A percentile compares a stretch with the other conserved stretches of the same genome.
Evolutionary conservation across 2,113 vertebrate genomes (phyloP).

Genomic region (Lophotis ruficrista): DNA sequence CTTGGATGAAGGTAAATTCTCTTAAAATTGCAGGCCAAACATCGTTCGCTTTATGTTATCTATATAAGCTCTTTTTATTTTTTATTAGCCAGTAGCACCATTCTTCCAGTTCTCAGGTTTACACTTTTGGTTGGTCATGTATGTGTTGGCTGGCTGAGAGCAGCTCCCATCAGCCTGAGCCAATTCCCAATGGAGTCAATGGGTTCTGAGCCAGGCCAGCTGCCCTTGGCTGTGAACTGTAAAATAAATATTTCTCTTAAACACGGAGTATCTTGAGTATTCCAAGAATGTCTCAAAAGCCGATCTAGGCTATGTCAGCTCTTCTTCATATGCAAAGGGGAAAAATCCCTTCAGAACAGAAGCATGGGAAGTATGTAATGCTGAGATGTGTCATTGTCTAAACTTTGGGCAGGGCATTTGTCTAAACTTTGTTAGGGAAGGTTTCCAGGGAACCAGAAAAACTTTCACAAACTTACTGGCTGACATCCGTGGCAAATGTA

Average conservation of each 20-base stretch:
- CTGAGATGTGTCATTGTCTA: slow-evolving; percentile 54
- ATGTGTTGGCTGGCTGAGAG: neutral
- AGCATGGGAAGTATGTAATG: slow-evolving; percentile 27
- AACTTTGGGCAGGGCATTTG: slow-evolving; percentile 34
- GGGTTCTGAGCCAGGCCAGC: slow-evolving; percentile 53
- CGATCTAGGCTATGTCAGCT: neutral
- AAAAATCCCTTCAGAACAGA: slow-evolving; percentile 51
- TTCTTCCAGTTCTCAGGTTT: slow-evolving; percentile 13
- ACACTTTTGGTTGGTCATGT: neutral
- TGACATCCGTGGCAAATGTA: slow-evolving; percentile 45
- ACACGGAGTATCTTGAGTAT: slow-evolving; percentile 1
- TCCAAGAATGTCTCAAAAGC: slow-evolving; percentile 55
- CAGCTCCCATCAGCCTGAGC: neutral
- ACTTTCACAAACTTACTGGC: slow-evolving; percentile 47
- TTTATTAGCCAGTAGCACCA: neutral
- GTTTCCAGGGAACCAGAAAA: slow-evolving; percentile 64
- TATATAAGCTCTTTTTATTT: neutral
- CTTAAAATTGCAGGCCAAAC: neutral
- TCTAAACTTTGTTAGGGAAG: slow-evolving; percentile 50
- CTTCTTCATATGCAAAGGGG: slow-evolving; percentile 37
- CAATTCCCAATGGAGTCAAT: neutral
- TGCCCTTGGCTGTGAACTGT: slow-evolving; percentile 55
- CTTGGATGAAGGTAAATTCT: neutral
- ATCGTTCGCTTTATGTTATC: neutral
- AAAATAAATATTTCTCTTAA: slow-evolving; percentile 53